These are phyloP conservation scores for Stigmatopora nigra DNA, from an alignment of 2,113 vertebrate genomes.

Conservation along the genomic window DNA sequence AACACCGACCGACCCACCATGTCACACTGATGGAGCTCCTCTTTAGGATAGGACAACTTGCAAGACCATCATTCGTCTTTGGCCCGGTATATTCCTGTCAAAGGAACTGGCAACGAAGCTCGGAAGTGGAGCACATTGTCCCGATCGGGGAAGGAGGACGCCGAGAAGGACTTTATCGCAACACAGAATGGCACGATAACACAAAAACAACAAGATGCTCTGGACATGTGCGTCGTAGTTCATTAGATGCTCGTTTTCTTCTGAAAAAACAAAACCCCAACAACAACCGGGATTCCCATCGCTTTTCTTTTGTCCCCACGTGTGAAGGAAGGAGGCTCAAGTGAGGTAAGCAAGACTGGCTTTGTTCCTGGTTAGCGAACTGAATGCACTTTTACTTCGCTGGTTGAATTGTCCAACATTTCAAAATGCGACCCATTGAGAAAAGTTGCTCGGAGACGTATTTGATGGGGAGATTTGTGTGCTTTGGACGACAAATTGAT, in stretches of 20 bases:
- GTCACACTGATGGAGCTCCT: neutral
- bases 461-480: neutral
- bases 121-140: neutral
- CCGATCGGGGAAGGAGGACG: constrained; percentile 5
- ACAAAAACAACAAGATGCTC: constrained; percentile 12
- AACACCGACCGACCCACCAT: constrained; percentile 22
- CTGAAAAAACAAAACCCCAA: too few species aligned
- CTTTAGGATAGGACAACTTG: neutral
- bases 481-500: neutral
- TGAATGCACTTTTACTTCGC: neutral
- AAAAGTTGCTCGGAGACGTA: neutral
- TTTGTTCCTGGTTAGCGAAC: neutral
- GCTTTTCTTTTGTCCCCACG: constrained; percentile 66
- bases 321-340: constrained; percentile 34
- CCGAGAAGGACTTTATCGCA: constrained; percentile 16
- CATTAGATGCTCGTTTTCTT: neutral
- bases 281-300: constrained; percentile 57
- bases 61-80: too few species aligned
- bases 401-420: neutral
- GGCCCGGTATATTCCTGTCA: neutral
- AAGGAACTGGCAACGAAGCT: neutral
- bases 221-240: neutral
- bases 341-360: constrained; percentile 29
- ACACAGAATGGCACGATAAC: constrained; percentile 21
- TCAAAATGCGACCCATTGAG: neutral